These are phyloP conservation scores for Monoplex corrugatus DNA, from an alignment of 2,888 invertebrate genomes.

Conservation along the genomic window DNA sequence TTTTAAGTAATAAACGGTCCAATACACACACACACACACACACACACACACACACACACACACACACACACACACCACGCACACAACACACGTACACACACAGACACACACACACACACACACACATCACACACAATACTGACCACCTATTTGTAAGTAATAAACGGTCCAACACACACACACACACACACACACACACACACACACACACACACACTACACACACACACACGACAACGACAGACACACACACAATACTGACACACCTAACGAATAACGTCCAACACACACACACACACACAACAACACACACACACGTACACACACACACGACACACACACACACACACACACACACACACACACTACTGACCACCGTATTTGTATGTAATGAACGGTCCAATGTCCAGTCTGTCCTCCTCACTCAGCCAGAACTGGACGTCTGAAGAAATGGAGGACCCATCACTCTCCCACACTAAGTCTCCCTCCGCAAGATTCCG, in stretches of 20 bases:
- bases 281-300: background rate
- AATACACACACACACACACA: constrained; percentile 9
- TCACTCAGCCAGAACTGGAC: constrained; percentile 73
- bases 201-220: background rate
- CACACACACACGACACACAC: background rate
- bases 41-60: background rate
- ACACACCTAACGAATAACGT: background rate
- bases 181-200: background rate
- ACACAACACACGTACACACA: background rate
- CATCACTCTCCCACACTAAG: constrained; percentile 87
- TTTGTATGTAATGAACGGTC: constrained; percentile 82
- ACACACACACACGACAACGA: background rate
- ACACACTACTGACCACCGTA: constrained; percentile 61
- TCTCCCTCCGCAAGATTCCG: constrained; percentile 62
- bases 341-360: no score
- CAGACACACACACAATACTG: background rate
- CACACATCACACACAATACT: background rate
- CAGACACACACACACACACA: constrained; percentile 11
- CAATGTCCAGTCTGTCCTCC: constrained; percentile 61
- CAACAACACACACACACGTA: background rate
- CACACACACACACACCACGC: background rate
- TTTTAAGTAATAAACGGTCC: background rate
- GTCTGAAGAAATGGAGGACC: constrained; percentile 82
- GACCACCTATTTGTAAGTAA: no score
- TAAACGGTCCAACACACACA: background rate